Evolutionary conservation across 2,888 invertebrate species (phyloP).

Genomic region (Polyommatus iphigenia): DNA sequence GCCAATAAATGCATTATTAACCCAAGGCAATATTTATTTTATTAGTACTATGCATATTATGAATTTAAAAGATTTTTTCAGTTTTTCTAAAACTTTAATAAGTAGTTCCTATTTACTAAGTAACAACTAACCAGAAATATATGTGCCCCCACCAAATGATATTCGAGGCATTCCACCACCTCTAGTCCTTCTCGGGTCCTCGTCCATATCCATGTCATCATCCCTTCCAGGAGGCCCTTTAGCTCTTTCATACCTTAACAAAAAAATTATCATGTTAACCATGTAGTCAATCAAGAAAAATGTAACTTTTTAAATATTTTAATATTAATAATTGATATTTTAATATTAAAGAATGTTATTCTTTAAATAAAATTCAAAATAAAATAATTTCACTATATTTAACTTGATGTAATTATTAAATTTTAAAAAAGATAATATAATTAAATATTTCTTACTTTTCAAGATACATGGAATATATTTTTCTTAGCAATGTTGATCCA

Average conservation of each 20-base stretch:
- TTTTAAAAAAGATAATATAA: neutral
- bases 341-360: constrained; percentile 14
- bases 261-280: neutral
- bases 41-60: no score
- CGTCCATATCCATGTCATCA: constrained; percentile 88
- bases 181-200: constrained; percentile 87
- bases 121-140: constrained; percentile 61
- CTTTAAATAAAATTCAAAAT: neutral
- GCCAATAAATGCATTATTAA: no score
- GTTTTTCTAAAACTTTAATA: no score
- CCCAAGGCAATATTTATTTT: no score
- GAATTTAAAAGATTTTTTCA: no score
- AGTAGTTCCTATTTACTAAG: neutral
- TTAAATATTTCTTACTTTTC: constrained; percentile 58
- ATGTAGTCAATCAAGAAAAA: neutral
- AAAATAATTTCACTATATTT: neutral
- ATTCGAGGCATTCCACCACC: constrained; percentile 69
- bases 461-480: constrained; percentile 67
- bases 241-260: constrained; percentile 90
- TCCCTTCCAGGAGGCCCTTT: constrained; percentile 93
- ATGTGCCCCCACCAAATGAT: constrained; percentile 69
- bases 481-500: constrained; percentile 78
- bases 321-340: neutral
- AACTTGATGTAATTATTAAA: neutral
- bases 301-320: no score